Evolutionary conservation across 2,113 vertebrate genomes (phyloP), one percentile per base, ranked within the genome.

Genomic region (Cryptotis parvus): DNA sequence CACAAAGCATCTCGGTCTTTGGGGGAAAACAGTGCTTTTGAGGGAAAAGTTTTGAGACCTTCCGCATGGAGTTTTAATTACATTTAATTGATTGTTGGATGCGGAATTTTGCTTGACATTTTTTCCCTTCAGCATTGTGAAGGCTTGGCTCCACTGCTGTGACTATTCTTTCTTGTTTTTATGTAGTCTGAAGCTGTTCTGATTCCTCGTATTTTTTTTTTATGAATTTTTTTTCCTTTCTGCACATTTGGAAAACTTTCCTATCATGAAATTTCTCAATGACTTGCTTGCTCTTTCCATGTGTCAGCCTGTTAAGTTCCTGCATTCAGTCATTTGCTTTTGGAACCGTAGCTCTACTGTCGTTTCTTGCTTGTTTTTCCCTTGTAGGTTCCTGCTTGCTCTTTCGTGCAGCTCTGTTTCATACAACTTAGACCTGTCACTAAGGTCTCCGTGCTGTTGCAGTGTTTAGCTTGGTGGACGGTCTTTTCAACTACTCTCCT

Each of bases 231-330:
- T 55, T 87, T 92, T 92, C 87, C 49, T 91, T 91, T 29, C 41
- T 79, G 22, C 22, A 72, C 2, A 88, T 41, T 95, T 90, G 29
- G 27, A 52, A 76, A 81, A 66, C 65, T 81, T 91, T 89, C 87
- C 82, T 52, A 58, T 69, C 20, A 39, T 70, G 18, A 79, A 65
- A 10, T 63, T 75, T 91, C 33, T 52, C 12, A 61, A 1, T 58
- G 39, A n/a, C 75, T 20, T 6, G 0, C 35, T 61, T 80, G 87
- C 24, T 84, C 55, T 45, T 41, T 65, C 29, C 14, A 11, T 22
- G 16, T 41, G 4, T 81, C 49, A 79, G 3, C 6, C 43, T 61
- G 18, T 35, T 83, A 43, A 80, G 41, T 14, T 69, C 84, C 43
- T 63, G 20, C 29, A n/a, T 83, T 78, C 41, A 81, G 37, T 52